Evolutionary conservation across 1,140 invertebrate species (phyloP), one percentile per base, ranked within the genome.

Genomic region (Euura lappo): DNA sequence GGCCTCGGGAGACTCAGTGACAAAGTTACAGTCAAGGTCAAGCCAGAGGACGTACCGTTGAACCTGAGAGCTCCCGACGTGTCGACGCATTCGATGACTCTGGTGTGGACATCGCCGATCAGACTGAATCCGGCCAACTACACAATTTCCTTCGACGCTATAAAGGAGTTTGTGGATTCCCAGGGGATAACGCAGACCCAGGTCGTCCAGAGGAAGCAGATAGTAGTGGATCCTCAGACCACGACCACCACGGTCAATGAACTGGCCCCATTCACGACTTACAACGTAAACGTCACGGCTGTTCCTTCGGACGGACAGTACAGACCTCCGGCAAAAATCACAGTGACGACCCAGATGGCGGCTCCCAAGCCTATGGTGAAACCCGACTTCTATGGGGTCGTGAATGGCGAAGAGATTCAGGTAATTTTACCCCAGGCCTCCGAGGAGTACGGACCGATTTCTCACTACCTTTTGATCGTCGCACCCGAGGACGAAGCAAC

Each of bases 401-500:
- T 95, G 42, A 94, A 94, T 81, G 91, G 92, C 0, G 94, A 96
- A 82, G 95, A 96, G 86, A 96, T 99, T 75, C 92, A 94, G 69
- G 95, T 99, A 11, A 96, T 96, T 75, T 85, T 99, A 78, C 95
- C 96, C 3, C 96, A 97, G 89, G 98, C 98, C 0, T 98, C 96
- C 0, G 98, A 99, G 88, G 97, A 99, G 87, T 99, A 99, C 84
- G 98, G 98, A n/a, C 97, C 97, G 2, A 98, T 99, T 73, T 97
- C 95, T 69, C 97, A 99, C 89, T 99, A 99, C 86, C 98, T 95
- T 85, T 85, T 99, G 72, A 93, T 99, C 77, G 97, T 99, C 60
- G 97, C 99, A 6, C 98, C 98, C 0, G 94, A 97, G 77, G 94
- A 96, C 78, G 92, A 93, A 78, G 89, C 91, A 2, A 92, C 91